Base-by-base conservation (phyloP, 2,888 invertebrate genomes). In the Athalia rosae region DNA sequence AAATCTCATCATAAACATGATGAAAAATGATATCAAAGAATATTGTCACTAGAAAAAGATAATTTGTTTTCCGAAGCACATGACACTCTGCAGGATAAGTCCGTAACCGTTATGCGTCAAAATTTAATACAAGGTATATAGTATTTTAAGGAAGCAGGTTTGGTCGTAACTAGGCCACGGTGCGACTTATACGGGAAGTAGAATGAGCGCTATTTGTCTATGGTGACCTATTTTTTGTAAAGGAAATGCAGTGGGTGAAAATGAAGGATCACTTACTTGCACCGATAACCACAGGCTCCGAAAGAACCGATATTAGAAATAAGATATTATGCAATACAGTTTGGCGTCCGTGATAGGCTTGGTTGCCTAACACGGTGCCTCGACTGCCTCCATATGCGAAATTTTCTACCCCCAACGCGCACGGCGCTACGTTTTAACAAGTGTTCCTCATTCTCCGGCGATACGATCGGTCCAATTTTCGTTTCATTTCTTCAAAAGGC, bases 331-430 rank as follows among this genome's bases (percentile, higher is more conserved):
- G 77, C 73, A 71, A 73, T 77, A 47, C 73, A 50, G 71, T 45
- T 63, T 62, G 84, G 85, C 85, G 82, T 83, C 85, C 85, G 86
- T 86, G 85, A 28, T 81, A 83, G 86, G 84, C 85, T 83, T 79
- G 81, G 79, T 79, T 83, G 84, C 86, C 86, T 82, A 85, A 84
- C 86, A 84, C 84, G 85, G 84, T 85, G 84, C 83, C 83, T 81
- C 80, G 79, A 81, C 83, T 81, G 83, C 80, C 82, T 84, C 84
- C 86, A 87, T 86, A 84, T 84, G 84, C 84, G 80, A 79, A 81
- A 80, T 43, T 73, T 78, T 81, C 61, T 62, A 81, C 81, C 81
- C 80, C 78, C 80, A 81, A 81, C 74, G 74, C 74, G 61, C 74
- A 74, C 74, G 61, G 74, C 74, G 48, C 74, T 59, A 62, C 74